Conservation (phyloP, 2,113 vertebrate species). For the Bolborhynchus lineola region DNA sequence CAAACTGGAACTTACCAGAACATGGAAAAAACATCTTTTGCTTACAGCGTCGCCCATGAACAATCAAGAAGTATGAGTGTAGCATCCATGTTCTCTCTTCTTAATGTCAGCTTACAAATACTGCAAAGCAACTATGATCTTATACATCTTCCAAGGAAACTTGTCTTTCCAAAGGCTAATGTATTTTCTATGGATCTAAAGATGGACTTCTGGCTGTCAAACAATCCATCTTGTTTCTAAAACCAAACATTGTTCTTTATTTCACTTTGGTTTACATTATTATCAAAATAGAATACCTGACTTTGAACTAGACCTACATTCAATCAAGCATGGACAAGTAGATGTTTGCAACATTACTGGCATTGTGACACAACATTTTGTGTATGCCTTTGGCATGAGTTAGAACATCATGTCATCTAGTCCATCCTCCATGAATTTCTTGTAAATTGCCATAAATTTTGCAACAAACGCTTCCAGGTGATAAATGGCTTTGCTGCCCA, state of each 20-base stretch:
- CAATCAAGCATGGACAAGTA: background rate
- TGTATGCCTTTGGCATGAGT: background rate
- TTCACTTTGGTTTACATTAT: background rate
- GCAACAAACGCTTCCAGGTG: conserved; percentile 97
- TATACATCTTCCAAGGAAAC: background rate
- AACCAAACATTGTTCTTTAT: background rate
- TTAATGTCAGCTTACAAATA: background rate
- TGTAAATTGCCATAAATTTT: conserved; percentile 98
- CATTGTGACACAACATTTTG: background rate
- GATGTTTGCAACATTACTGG: background rate
- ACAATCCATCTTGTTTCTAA: background rate
- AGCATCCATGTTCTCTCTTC: background rate
- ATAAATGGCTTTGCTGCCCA: conserved; percentile 95
- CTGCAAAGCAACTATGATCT: background rate
- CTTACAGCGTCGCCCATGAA: background rate
- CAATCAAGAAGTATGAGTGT: background rate
- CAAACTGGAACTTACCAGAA: background rate
- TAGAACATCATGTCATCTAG: conserved; percentile 94
- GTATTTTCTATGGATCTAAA: background rate
- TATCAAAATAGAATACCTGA: background rate
- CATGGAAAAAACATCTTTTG: background rate
- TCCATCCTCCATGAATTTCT: conserved; percentile 98
- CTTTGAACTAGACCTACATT: background rate
- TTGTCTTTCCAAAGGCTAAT: background rate
- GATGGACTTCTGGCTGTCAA: background rate